Evolutionary conservation across 1,140 invertebrate species (phyloP), one percentile per base, ranked within the genome.

Genomic region (Zeugodacus cucurbitae): DNA sequence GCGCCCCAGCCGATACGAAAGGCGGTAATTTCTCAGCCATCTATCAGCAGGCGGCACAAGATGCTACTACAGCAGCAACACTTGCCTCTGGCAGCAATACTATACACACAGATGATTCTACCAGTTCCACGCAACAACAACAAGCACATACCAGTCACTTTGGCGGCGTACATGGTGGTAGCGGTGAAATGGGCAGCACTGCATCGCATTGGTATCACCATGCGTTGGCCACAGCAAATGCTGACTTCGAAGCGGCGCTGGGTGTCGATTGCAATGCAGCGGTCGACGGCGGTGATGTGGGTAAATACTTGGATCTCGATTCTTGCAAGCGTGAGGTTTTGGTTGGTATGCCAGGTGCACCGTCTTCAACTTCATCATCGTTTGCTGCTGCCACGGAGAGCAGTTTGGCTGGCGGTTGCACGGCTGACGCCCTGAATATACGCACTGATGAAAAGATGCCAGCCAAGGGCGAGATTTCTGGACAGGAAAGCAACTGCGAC

Each of bases 401-500:
- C 85, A 93, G 92, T 29, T 86, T 93, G 58, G 91, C 91, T 7
- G 91, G 91, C 3, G 92, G 86, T n/a, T 87, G 88, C 41, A 88
- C 89, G 34, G 57, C 78, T 2, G 88, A 88, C 22, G 88, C 95
- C 32, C 92, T 96, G 57, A 96, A 97, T 90, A 97, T 98, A 90
- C 95, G 96, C 89, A 96, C 97, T 0, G 97, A 97, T 91, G 97
- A 97, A 92, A 95, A 95, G 86, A 97, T 97, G 96, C 97, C 97
- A 54, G 95, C 97, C 0, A 95, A 96, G 89, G 97, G 97, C 10
- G 97, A 97, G 93, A 94, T 97, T 17, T 97, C 96, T 7, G 97
- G 96, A 44, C 97, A 97, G 91, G 97, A 97, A 89, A 97, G 96
- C 93, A 96, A 97, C 90, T 96, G 96, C 17, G 96, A 96, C 90